A percentile compares a stretch with the other conserved stretches of the same genome.
phyloP scores from a whole-genome alignment of 2,113 vertebrate species.

The Phasianus colchicus region DNA sequence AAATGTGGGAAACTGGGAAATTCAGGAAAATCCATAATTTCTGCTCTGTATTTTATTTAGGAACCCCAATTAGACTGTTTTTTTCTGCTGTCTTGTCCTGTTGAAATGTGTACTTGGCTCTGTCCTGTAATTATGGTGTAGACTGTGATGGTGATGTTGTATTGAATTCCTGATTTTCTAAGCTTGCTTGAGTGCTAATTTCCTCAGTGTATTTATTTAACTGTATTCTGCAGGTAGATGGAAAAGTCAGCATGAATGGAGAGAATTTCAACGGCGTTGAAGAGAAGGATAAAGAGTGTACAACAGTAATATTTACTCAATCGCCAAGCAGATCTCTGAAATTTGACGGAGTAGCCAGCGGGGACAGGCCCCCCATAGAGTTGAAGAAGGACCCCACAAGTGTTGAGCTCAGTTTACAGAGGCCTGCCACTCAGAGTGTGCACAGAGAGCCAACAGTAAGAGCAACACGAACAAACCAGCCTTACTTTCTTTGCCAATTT shows the following conservation, averaged over 20 bases:
- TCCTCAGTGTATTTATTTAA: constrained; percentile 35
- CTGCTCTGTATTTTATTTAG: constrained; percentile 10
- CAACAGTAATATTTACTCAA: constrained; percentile 21
- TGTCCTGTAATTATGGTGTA: background rate
- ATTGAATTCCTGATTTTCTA: background rate
- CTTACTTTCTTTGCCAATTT: constrained; percentile 38
- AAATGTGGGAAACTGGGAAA: background rate
- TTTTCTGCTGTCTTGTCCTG: background rate
- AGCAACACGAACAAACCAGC: constrained; percentile 38
- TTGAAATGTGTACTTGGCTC: background rate
- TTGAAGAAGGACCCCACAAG: constrained; percentile 68
- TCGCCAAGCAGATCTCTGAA: constrained; percentile 74
- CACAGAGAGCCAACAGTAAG: constrained; percentile 78
- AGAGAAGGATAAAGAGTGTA: constrained; percentile 74
- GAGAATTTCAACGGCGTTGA: constrained; percentile 57
- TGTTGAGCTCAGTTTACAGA: constrained; percentile 78
- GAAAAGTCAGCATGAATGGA: constrained; percentile 87
- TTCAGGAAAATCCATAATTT: background rate
- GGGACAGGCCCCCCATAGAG: constrained; percentile 37
- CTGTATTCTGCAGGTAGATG: constrained; percentile 80
- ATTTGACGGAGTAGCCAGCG: constrained; percentile 74
- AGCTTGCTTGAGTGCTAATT: background rate
- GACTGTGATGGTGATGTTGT: background rate
- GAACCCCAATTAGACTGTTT: background rate
- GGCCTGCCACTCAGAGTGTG: constrained; percentile 66